phyloP scores from a whole-genome alignment of 2,888 invertebrate species.

The Microctonus brassicae region DNA sequence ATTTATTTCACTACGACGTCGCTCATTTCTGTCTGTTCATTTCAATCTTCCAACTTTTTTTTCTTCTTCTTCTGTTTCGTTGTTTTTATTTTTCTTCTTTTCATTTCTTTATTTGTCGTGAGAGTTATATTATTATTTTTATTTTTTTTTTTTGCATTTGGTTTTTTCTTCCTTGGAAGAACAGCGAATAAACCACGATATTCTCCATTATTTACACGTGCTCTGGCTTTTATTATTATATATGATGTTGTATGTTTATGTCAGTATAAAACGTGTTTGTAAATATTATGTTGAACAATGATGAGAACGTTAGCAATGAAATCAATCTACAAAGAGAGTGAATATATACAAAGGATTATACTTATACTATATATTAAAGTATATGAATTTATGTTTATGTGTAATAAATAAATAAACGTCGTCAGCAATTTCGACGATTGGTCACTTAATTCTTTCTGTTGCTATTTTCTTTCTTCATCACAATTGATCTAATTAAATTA shows the following conservation, averaged over 20 bases:
- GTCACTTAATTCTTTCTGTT: background rate
- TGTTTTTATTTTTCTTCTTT: too few relatives aligned
- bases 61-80: background rate
- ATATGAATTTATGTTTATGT: background rate
- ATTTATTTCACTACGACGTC: slow-evolving; percentile 16
- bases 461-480: background rate
- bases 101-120: too few relatives aligned
- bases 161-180: too few relatives aligned
- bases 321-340: background rate
- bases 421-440: background rate
- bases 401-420: background rate
- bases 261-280: background rate
- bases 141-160: too few relatives aligned
- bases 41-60: slow-evolving; percentile 27
- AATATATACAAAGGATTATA: background rate
- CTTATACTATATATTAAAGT: background rate
- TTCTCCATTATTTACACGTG: background rate
- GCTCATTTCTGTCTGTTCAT: slow-evolving; percentile 24
- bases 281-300: background rate
- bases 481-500: slow-evolving; percentile 12
- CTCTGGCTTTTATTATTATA: background rate
- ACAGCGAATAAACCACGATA: background rate
- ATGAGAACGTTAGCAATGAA: background rate
- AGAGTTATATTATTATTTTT: too few relatives aligned
- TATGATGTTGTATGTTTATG: background rate